Evolutionary conservation across 2,888 invertebrate species (phyloP).

Genomic region (Dermolepida albohirtum): DNA sequence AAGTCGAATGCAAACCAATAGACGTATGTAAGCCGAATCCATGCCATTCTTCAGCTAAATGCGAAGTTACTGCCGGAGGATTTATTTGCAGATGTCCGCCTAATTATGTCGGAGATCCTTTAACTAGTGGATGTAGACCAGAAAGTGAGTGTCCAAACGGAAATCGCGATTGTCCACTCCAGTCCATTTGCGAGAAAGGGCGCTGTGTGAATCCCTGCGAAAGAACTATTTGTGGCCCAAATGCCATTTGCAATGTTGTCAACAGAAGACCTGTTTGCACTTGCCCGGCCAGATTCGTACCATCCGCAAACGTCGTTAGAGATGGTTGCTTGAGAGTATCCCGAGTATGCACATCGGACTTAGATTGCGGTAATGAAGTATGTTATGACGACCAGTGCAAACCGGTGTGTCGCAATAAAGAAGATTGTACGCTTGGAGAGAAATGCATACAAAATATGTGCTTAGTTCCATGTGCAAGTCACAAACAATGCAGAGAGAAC

Average conservation of each 20-base stretch:
- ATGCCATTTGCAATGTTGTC: conserved; percentile 83
- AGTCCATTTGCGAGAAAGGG: conserved; percentile 78
- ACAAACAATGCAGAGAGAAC: conserved; percentile 82
- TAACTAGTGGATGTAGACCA: conserved; percentile 79
- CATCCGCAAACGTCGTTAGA: conserved; percentile 71
- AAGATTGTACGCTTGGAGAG: conserved; percentile 85
- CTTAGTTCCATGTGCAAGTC: conserved; percentile 81
- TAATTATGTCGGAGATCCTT: conserved; percentile 82
- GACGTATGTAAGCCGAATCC: conserved; percentile 82
- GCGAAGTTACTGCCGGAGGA: conserved; percentile 76
- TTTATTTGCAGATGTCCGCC: conserved; percentile 84
- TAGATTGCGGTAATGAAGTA: conserved; percentile 82
- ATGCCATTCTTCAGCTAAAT: conserved; percentile 85
- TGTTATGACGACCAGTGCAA: conserved; percentile 88
- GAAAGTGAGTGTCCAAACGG: conserved; percentile 81
- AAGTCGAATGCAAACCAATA: conserved; percentile 80
- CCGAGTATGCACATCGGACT: conserved; percentile 75
- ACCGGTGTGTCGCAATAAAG: conserved; percentile 79
- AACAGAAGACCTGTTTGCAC: conserved; percentile 82
- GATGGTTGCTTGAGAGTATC: conserved; percentile 81
- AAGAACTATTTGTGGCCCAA: conserved; percentile 79
- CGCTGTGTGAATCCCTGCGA: conserved; percentile 86
- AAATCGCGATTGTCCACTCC: conserved; percentile 80
- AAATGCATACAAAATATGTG: conserved; percentile 84
- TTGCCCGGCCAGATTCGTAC: conserved; percentile 82